phyloP scores from a whole-genome alignment of 30 jellyfish, hydroid and myxozoan species.

The Pelagia noctiluca region DNA sequence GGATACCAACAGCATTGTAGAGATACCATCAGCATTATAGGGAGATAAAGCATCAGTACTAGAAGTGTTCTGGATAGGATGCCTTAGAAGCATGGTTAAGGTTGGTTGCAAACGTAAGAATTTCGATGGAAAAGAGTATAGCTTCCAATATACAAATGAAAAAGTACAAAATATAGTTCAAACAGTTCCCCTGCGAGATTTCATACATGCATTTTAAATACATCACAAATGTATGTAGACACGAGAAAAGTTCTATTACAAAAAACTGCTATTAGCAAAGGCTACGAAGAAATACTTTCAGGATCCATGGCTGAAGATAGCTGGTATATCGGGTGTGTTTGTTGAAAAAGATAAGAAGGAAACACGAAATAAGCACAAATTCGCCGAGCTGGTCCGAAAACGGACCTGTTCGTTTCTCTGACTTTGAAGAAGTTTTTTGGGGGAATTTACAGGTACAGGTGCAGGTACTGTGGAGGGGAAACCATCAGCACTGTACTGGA shows the following conservation, averaged over 20 bases:
- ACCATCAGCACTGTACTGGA: too few relatives aligned
- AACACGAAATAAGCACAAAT: slow-evolving; percentile 22
- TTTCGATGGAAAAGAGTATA: too few relatives aligned
- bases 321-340: slow-evolving; percentile 32
- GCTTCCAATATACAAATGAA: too few relatives aligned
- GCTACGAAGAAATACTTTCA: slow-evolving; percentile 33
- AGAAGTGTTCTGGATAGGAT: too few relatives aligned
- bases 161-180: slow-evolving; percentile 1
- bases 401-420: slow-evolving; percentile 22
- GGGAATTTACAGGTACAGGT: slow-evolving; percentile 29
- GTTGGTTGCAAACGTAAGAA: too few relatives aligned
- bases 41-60: too few relatives aligned
- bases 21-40: too few relatives aligned
- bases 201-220: background rate
- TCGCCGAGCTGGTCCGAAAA: too few relatives aligned
- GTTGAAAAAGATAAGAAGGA: slow-evolving; percentile 10
- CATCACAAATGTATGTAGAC: background rate
- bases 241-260: background rate
- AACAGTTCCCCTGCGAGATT: slow-evolving; percentile 19
- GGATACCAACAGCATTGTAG: too few relatives aligned
- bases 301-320: slow-evolving; percentile 55
- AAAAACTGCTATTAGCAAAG: slow-evolving; percentile 16
- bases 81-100: too few relatives aligned
- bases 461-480: too few relatives aligned
- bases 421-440: background rate